Percentiles rank a stretch among this genome's conserved stretches.
Conservation (phyloP, 2,797 vertebrate genomes). For the Enteromius afrohamiltoni region DNA sequence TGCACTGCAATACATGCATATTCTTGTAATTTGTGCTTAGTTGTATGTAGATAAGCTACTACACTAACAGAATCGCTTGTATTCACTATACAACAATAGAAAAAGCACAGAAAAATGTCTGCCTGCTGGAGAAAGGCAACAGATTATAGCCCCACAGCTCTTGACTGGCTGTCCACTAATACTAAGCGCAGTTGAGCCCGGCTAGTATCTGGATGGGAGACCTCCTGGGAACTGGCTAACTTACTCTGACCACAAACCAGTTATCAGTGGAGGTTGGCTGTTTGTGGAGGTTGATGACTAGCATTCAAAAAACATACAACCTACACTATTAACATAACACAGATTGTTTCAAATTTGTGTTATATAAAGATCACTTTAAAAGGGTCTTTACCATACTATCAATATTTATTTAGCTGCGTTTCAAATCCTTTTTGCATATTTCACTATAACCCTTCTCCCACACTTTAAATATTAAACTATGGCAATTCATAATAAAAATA, state of each 20-base stretch:
- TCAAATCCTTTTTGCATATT: background rate
- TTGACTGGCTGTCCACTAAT: background rate
- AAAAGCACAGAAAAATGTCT: background rate
- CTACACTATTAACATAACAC: background rate
- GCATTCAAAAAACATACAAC: too few species aligned
- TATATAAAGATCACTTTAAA: background rate
- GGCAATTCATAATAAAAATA: background rate
- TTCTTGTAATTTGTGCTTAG: constrained; percentile 24
- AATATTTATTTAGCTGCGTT: background rate
- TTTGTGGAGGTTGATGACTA: background rate
- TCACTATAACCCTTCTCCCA: too few species aligned
- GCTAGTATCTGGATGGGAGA: background rate
- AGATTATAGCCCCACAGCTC: background rate
- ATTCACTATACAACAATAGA: background rate
- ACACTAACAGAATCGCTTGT: background rate
- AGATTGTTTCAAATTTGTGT: background rate
- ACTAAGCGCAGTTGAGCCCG: background rate
- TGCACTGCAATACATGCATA: background rate
- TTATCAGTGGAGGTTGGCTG: background rate
- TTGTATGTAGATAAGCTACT: background rate
- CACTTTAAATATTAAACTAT: background rate
- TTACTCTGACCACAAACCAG: background rate
- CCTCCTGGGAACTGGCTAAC: background rate
- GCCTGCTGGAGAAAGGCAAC: background rate
- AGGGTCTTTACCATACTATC: background rate